phyloP scores from a whole-genome alignment of 2,113 vertebrate genomes.

The Polypterus bichir region DNA sequence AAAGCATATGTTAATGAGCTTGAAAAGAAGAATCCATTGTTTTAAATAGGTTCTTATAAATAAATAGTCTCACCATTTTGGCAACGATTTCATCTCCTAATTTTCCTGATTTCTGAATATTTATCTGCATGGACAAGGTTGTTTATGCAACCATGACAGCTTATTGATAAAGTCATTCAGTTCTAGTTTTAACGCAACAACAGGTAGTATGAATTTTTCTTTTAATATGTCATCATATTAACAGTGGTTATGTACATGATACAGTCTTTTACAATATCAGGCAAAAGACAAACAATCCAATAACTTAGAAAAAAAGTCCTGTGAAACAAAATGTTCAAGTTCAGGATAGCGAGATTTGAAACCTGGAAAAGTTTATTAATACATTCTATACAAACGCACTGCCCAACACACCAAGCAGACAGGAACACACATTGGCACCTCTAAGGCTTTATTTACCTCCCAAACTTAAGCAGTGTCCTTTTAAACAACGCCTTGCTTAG shows the following conservation, averaged over 20 bases:
- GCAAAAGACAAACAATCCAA: constrained; percentile 13
- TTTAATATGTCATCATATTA: constrained; percentile 21
- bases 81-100: too few relatives aligned
- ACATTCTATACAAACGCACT: constrained; percentile 15
- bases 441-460: constrained; percentile 1
- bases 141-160: neutral
- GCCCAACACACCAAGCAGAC: constrained; percentile 9
- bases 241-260: constrained; percentile 22
- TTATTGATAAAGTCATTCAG: neutral
- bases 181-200: constrained; percentile 1
- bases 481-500: constrained; percentile 4
- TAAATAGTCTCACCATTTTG: too few relatives aligned
- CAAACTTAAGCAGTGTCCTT: neutral
- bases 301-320: constrained; percentile 10
- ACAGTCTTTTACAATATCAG: constrained; percentile 13
- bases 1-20: too few relatives aligned
- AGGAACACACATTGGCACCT: constrained; percentile 19
- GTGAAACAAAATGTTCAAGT: constrained; percentile 6
- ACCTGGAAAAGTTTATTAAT: constrained; percentile 10
- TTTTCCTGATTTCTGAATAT: too few relatives aligned
- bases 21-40: too few relatives aligned
- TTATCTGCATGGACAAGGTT: too few relatives aligned
- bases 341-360: constrained; percentile 4
- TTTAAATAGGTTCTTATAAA: too few relatives aligned
- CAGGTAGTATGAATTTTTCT: constrained; percentile 15